These are phyloP conservation scores for Neogobius melanostomus DNA, from an alignment of 2,113 vertebrate genomes.

Conservation along the genomic window DNA sequence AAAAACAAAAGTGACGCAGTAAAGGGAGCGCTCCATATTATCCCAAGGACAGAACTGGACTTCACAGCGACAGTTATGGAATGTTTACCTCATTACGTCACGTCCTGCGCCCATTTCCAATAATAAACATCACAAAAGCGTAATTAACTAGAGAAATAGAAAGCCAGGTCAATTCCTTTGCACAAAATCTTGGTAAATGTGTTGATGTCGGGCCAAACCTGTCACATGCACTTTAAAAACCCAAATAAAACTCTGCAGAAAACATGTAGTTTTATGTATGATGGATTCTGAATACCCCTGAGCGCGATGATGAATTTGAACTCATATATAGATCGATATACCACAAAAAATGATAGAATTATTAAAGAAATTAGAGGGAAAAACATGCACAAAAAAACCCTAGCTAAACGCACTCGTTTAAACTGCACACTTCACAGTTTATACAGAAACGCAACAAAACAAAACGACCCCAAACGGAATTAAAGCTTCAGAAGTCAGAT, in stretches of 20 bases:
- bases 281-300: conserved; percentile 90
- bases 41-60: no score
- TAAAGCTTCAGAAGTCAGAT: conserved; percentile 93
- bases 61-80: no score
- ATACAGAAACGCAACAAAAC: conserved; percentile 71
- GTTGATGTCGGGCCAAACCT: no score
- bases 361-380: conserved; percentile 78
- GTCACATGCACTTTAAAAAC: no score
- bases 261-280: conserved; percentile 69
- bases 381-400: conserved; percentile 88
- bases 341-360: conserved; percentile 67
- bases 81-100: no score
- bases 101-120: no score
- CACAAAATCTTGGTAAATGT: no score
- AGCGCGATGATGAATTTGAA: conserved; percentile 79
- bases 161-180: conserved; percentile 3
- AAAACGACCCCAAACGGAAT: conserved; percentile 75
- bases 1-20: no score
- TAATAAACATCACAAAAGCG: no score
- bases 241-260: conserved; percentile 82
- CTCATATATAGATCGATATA: conserved; percentile 25
- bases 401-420: conserved; percentile 89
- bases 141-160: conserved; percentile 32
- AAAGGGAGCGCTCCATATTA: no score
- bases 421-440: conserved; percentile 98